Base-by-base conservation (phyloP, 2,113 vertebrate genomes). In the Polypterus bichir region DNA sequence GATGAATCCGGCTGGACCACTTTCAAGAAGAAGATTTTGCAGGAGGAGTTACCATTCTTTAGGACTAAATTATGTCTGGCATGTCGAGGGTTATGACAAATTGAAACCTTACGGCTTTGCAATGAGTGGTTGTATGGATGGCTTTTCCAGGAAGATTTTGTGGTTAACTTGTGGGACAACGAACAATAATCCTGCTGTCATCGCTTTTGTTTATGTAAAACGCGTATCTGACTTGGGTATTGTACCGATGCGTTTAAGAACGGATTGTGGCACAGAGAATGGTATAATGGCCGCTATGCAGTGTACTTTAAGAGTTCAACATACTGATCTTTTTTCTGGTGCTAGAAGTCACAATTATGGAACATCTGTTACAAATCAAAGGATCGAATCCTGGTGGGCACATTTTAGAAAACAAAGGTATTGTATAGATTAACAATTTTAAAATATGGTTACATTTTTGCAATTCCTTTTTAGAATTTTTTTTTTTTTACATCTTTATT, bases 31-130 rank as follows among this genome's bases (percentile, higher is more conserved):
- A 49, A 62, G 59, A 44, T 67, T 70, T 67, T 54, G 55, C 27
- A 47, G 60, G 27, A 56, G 65, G 46, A 64, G 58, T 0, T 74
- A 70, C 45, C 66, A 72, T 57, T 72, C 70, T 2, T 62, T 65
- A 62, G 65, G 70, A 51, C 67, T 61, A 2, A 71, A 73, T 61
- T 71, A 70, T 63, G 49, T 67, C 27, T 70, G 66, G 70, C 68
- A 73, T 54, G 63, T 66, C 3, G 71, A 70, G 61, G 68, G 66
- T 10, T 72, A 71, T 47, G 63, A 71, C 11, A 64, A 76, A 59
- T 52, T 68, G 4, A 75, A 71, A 61, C 66, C 69, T 55, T 73
- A 62, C 9, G 64, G 62, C 62, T 58, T 72, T 48, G 65, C 62
- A 8, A 9, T 69, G n/a, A 69, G 60, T 8, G 65, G 69, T 4